Base-by-base conservation (phyloP, 1,140 invertebrate genomes). In the Danaus plexippus region DNA sequence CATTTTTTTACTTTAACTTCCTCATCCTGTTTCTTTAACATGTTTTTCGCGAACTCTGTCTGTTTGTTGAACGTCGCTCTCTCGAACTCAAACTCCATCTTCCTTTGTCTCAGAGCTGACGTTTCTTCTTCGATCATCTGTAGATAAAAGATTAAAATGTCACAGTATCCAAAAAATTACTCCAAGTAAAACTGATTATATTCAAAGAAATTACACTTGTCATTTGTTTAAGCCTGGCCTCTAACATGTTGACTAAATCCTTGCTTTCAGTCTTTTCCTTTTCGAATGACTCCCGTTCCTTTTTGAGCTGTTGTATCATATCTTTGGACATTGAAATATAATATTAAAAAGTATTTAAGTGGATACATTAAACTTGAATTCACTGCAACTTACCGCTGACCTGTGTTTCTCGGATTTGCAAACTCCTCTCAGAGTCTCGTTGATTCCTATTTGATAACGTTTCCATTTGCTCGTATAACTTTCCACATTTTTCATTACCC, bases 81-180 rank as follows among this genome's bases (percentile, higher is more conserved):
- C 61, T 87, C 87, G 54, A 84, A 83, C 64, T 87, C 83, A 65
- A 88, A 83, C 53, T 87, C 83, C 79, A 85, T 80, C 69, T 71
- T 80, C 63, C 82, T 87, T 54, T 87, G 77, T 59, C 81, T 85
- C 5, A 88, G 58, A 11, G 62, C 52, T 11, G 67, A 55, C 22
- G 79, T 72, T 63, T 87, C 84, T 66, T 87, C 87, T 65, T 87
- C 84, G 13, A 88, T 77, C 69, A 77, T 77, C 87, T 88, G 32
- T 7, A 67, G 61, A 22, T 12, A 45, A 45, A 46, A 7, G 9
- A 9, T 9, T 45, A 43, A n/a, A 22, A 15, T 1, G n/a, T 53
- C 1, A n/a, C 9, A n/a, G 9, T 6, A 46, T 47, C 40, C 9
- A 40, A 18, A 52, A 57, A 57, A 48, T 5, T 9, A 52, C 52